A percentile compares a stretch with the other conserved stretches of the same genome.
phyloP scores from a whole-genome alignment of 2,113 vertebrate genomes.

The Chaetura pelagica region DNA sequence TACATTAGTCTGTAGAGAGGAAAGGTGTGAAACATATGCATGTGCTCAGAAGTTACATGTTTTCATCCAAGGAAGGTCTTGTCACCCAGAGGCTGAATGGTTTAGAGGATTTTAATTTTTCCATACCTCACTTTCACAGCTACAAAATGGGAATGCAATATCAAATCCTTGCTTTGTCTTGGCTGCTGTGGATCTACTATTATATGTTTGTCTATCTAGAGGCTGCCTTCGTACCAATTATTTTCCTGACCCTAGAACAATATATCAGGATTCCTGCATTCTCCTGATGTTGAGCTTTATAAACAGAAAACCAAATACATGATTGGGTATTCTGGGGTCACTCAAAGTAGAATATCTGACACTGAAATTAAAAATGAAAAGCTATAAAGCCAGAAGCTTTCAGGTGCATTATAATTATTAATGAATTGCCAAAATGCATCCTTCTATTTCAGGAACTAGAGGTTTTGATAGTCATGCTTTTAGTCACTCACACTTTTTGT shows the following conservation, averaged over 20 bases:
- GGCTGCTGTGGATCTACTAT: background rate
- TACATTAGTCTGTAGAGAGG: background rate
- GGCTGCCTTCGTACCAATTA: background rate
- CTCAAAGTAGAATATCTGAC: background rate
- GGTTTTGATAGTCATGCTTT: background rate
- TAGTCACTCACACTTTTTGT: background rate
- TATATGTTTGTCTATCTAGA: background rate
- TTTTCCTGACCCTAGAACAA: background rate
- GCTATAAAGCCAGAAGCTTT: background rate
- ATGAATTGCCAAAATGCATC: background rate
- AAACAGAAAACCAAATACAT: background rate
- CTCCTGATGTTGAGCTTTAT: background rate
- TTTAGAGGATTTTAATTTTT: background rate
- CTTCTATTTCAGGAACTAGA: background rate
- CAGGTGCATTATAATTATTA: background rate
- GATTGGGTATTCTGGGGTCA: background rate
- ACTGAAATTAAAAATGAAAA: background rate
- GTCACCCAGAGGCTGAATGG: background rate
- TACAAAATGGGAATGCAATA: background rate
- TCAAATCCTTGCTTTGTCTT: background rate
- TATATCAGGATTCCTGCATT: background rate
- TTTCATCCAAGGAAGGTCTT: background rate
- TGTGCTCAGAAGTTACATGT: background rate
- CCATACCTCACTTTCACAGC: background rate
- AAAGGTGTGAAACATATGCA: background rate